A percentile compares a stretch with the other conserved stretches of the same genome.
Evolutionary conservation across 2,888 invertebrate species (phyloP).

Genomic region (Pterobdella sp.): DNA sequence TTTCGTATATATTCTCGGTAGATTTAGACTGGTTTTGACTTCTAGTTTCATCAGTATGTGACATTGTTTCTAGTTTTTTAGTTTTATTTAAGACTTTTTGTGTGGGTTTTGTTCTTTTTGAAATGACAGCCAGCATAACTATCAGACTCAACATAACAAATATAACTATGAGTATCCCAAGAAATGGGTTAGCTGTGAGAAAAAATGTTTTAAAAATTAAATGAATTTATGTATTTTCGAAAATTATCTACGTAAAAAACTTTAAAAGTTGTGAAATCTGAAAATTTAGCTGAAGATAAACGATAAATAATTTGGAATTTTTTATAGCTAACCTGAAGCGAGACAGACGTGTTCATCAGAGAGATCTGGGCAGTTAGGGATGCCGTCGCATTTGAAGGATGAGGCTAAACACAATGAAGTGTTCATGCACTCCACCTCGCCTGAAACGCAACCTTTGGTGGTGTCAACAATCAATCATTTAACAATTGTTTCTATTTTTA

Average conservation of each 20-base stretch:
- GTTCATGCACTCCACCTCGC: constrained; percentile 4
- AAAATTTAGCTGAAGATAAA: background rate
- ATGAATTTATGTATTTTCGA: no score
- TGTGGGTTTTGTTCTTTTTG: no score
- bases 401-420: background rate
- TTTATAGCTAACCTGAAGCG: background rate
- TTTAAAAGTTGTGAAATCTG: no score
- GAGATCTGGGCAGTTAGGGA: background rate
- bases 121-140: background rate
- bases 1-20: background rate
- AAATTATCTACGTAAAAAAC: no score
- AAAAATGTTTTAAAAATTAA: no score
- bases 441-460: background rate
- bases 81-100: no score
- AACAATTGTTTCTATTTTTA: no score
- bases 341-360: constrained; percentile 2
- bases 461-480: no score
- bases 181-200: background rate
- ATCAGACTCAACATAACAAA: background rate
- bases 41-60: background rate
- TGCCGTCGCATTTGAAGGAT: background rate
- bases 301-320: background rate
- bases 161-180: background rate
- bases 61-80: background rate
- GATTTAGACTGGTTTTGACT: no score